Base-by-base conservation (phyloP, 2,113 vertebrate genomes). In the Lagenorhynchus albirostris region DNA sequence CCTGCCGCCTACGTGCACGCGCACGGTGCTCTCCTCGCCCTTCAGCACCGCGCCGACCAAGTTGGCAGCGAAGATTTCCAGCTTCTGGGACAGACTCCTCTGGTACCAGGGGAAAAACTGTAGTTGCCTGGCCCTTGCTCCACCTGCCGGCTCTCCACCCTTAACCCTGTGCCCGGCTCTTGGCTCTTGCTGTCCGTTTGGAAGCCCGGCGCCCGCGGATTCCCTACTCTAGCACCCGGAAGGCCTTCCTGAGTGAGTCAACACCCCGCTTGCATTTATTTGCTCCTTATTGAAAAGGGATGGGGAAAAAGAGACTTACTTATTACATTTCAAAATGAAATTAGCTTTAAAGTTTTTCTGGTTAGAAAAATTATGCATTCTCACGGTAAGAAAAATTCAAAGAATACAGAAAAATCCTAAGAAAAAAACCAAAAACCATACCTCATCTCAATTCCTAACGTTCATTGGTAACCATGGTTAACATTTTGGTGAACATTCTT, bases 311-410 rank as follows among this genome's bases (percentile, higher is more conserved):
- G 31, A 88, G n/a, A 88, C 21, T 80, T 65, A 89, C 25, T 82
- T 73, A 85, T 38, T 81, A 91, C 80, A 41, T 47, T 79, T 92
- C 31, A 50, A 62, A 84, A 89, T 71, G 31, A 89, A 92, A 50
- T 44, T 29, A 87, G n/a, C n/a, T 70, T 82, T 63, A 53, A 55
- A 63, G 8, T 26, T 76, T 73, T 89, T 81, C 26, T 82, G 67
- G 68, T 68, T 68, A 55, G 67, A 93, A 77, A 76, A 93, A 31
- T 55, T 67, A 25, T 44, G 36, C 71, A 58, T 84, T 38, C 38
- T 87, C 15, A 47, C 31, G 55, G n/a, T 70, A 53, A 87, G 58
- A 87, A 87, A 36, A 60, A 38, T 21, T n/a, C 36, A 68, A 68
- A 77, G 29, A 58, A 79, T 58, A 55, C 4, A 68, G 47, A 77